A percentile compares a stretch with the other conserved stretches of the same genome.
Conservation (phyloP, 2,113 vertebrate species). For the Cyphomyrus plagiostoma region DNA sequence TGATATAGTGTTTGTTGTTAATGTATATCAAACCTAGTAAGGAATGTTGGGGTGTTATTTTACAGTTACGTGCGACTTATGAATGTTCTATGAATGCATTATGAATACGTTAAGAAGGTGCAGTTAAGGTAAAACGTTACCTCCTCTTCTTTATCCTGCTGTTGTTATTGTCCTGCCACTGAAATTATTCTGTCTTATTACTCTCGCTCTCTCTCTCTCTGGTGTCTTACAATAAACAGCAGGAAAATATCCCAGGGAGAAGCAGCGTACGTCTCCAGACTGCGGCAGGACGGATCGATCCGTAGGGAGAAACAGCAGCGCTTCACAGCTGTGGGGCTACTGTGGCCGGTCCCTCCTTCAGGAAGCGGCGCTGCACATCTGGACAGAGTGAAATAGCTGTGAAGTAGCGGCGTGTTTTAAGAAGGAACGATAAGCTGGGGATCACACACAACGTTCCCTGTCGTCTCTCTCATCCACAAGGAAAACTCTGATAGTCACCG, state of each 20-base stretch:
- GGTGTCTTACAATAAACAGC: not conserved
- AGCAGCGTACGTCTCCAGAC: not conserved
- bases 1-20: not conserved
- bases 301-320: conserved; percentile 38
- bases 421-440: conserved; percentile 51
- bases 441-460: conserved; percentile 49
- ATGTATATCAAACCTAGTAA: not conserved
- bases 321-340: conserved; percentile 53
- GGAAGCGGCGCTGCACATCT: conserved; percentile 60
- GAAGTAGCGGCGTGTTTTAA: conserved; percentile 56
- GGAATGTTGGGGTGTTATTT: not conserved
- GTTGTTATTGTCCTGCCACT: not conserved
- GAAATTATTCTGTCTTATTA: not conserved
- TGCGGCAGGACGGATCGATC: not conserved
- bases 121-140: not conserved
- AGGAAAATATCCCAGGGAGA: not conserved
- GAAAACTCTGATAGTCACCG: conserved; percentile 48
- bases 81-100: not conserved
- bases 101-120: not conserved
- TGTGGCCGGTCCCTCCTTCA: conserved; percentile 49
- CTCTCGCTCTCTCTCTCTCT: not conserved
- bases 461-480: conserved; percentile 45
- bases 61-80: not conserved
- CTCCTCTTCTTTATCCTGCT: not conserved
- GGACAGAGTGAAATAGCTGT: conserved; percentile 53